Percentiles rank a stretch among this genome's conserved stretches.
Evolutionary conservation across 1,140 invertebrate genomes (phyloP).

Genomic region (Tetragonula clypearis): DNA sequence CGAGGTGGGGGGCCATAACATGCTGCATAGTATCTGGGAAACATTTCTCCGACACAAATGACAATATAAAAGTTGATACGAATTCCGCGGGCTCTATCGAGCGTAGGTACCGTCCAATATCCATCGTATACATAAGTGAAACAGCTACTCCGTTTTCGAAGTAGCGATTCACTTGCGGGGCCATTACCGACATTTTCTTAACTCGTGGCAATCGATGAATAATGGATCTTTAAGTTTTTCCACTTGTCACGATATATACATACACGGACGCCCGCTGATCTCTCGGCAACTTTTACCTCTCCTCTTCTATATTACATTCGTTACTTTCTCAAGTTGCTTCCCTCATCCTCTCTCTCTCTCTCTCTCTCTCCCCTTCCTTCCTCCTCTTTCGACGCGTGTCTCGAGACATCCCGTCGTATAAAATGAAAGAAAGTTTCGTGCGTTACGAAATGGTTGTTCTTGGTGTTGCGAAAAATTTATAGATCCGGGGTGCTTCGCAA

Average conservation of each 20-base stretch:
- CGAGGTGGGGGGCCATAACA: background rate
- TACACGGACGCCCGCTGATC: background rate
- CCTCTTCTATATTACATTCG: background rate
- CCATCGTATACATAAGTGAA: constrained; percentile 33
- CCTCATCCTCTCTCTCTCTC: too few species aligned
- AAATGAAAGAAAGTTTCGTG: background rate
- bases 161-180: background rate
- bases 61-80: constrained; percentile 31
- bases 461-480: background rate
- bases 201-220: constrained; percentile 11
- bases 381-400: background rate
- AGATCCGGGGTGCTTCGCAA: background rate
- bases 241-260: background rate
- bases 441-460: background rate
- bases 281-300: background rate
- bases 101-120: background rate
- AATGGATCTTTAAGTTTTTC: constrained; percentile 31
- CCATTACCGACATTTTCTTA: constrained; percentile 29
- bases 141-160: background rate
- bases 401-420: background rate
- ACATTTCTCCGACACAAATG: constrained; percentile 20
- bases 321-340: background rate
- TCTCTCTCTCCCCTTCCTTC: background rate
- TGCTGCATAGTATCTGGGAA: background rate
- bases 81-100: background rate